Percentiles rank a stretch among this genome's conserved stretches.
phyloP scores from a whole-genome alignment of 2,888 invertebrate species.

The Brachynemurus nebulosus region DNA sequence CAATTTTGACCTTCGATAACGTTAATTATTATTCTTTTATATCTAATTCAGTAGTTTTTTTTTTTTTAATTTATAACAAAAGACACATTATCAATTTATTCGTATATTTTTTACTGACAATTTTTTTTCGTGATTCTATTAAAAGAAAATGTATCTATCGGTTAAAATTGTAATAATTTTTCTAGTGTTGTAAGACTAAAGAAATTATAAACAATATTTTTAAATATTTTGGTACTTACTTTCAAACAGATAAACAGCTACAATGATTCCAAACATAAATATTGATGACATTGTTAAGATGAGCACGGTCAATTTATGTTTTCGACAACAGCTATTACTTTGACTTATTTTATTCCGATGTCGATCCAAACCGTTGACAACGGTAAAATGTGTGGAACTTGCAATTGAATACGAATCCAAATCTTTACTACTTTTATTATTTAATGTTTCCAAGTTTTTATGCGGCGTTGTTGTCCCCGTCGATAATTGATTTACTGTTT shows the following conservation, averaged over 20 bases:
- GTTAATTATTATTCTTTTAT: no score
- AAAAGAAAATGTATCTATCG: no score
- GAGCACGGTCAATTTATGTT: slow-evolving; percentile 67
- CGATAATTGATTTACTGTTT: slow-evolving; percentile 15
- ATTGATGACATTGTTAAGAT: slow-evolving; percentile 71
- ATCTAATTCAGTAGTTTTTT: no score
- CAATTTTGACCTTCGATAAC: no score
- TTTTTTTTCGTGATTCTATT: no score
- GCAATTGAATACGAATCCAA: slow-evolving; percentile 60
- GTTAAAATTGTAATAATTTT: no score
- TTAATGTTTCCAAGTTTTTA: slow-evolving; percentile 10
- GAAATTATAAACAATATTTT: background rate
- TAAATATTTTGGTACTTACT: slow-evolving; percentile 43
- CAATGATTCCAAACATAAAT: slow-evolving; percentile 65
- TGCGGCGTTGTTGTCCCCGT: slow-evolving; percentile 12
- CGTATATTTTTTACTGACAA: no score
- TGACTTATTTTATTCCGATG: slow-evolving; percentile 26
- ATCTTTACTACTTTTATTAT: slow-evolving; percentile 22
- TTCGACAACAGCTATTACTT: slow-evolving; percentile 55
- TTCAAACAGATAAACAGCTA: slow-evolving; percentile 71
- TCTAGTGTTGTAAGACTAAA: no score
- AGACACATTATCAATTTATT: no score
- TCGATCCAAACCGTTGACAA: slow-evolving; percentile 55
- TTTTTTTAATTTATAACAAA: no score
- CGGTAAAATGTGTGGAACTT: slow-evolving; percentile 78